Conservation (phyloP, 2,888 invertebrate genomes). For the Bellardia bayeri region DNA sequence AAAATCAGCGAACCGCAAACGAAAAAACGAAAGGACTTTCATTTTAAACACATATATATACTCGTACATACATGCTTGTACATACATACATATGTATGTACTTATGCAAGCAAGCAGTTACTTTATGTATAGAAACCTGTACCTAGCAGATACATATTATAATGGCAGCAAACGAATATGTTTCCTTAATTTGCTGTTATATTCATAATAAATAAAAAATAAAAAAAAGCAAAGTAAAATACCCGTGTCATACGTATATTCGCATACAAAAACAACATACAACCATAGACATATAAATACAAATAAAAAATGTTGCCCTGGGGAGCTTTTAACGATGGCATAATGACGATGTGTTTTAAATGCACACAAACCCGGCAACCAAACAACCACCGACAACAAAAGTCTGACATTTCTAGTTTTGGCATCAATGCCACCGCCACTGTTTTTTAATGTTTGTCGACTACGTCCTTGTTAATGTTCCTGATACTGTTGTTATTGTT, state of each 20-base stretch:
- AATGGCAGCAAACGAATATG: constrained; percentile 59
- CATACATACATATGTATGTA: background rate
- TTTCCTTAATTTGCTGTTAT: constrained; percentile 71
- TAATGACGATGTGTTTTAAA: constrained; percentile 76
- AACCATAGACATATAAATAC: constrained; percentile 60
- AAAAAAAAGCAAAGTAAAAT: constrained; percentile 51
- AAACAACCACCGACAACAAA: constrained; percentile 50
- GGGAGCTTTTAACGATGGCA: constrained; percentile 79
- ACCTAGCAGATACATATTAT: constrained; percentile 10
- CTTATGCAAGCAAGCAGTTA: background rate
- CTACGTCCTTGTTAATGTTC: constrained; percentile 56
- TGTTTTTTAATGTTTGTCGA: constrained; percentile 33
- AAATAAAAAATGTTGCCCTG: constrained; percentile 75
- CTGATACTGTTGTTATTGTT: constrained; percentile 57
- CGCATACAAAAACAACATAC: background rate
- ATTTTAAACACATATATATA: constrained; percentile 15
- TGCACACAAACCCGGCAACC: constrained; percentile 47
- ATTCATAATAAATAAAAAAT: constrained; percentile 66
- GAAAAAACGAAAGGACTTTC: constrained; percentile 53
- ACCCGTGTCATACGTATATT: constrained; percentile 74
- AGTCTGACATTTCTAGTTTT: constrained; percentile 63
- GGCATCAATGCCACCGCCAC: constrained; percentile 50
- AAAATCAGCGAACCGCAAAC: constrained; percentile 34
- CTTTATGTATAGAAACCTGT: background rate
- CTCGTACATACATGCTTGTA: background rate